Percentiles rank a stretch among this genome's conserved stretches.
phyloP scores from a whole-genome alignment of 2,113 vertebrate genomes.

The Oncorhynchus kisutch region DNA sequence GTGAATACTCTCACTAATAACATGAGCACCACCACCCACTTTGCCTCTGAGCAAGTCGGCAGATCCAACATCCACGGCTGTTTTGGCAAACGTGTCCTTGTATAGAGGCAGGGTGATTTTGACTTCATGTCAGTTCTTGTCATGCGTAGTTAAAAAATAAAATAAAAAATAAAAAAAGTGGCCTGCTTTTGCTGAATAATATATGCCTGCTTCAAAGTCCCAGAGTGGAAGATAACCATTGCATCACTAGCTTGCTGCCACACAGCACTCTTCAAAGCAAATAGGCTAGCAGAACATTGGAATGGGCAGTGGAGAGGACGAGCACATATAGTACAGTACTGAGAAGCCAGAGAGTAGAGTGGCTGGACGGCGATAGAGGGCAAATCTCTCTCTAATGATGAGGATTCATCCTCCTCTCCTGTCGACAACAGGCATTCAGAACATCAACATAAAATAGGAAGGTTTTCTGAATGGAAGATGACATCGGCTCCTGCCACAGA shows the following conservation, averaged over 20 bases:
- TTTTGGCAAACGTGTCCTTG: not conserved
- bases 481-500: not conserved
- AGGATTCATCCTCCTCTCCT: not conserved
- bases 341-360: not conserved
- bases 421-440: not conserved
- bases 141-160: not conserved
- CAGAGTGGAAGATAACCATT: not conserved
- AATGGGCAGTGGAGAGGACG: not conserved
- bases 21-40: slow-evolving; percentile 5
- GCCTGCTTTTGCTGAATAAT: not conserved
- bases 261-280: not conserved
- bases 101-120: not conserved
- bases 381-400: not conserved
- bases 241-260: not conserved
- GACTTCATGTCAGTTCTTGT: not conserved
- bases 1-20: slow-evolving; percentile 17
- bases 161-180: not conserved
- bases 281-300: not conserved
- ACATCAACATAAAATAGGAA: not conserved
- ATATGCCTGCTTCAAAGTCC: not conserved
- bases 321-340: not conserved
- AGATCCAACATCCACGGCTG: not conserved
- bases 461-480: not conserved
- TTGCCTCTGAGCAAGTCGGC: not conserved
- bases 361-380: not conserved